These are phyloP conservation scores for Tridacna gigas DNA, from an alignment of 2,888 invertebrate genomes.

Conservation along the genomic window DNA sequence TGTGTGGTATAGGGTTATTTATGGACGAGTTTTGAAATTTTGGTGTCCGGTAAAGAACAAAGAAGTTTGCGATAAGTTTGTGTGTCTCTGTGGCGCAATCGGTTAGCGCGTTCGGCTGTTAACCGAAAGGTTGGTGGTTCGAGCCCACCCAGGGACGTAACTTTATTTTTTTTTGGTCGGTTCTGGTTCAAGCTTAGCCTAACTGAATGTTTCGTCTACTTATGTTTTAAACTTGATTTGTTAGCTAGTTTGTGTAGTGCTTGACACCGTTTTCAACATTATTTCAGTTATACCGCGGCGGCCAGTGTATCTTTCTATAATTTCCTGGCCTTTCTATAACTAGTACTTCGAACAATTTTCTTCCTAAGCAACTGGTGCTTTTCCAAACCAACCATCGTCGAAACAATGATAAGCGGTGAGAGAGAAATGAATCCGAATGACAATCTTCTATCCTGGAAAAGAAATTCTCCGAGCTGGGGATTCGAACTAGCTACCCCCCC, in stretches of 20 bases:
- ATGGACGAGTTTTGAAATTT: too few species aligned
- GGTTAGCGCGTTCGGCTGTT: too few species aligned
- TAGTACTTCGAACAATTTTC: not conserved
- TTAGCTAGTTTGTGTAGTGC: not conserved
- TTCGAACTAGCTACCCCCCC: not conserved
- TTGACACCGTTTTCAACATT: not conserved
- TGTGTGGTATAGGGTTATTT: too few species aligned
- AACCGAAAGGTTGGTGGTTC: too few species aligned
- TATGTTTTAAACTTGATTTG: too few species aligned
- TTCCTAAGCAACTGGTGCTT: not conserved
- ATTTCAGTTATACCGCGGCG: not conserved
- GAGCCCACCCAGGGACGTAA: too few species aligned
- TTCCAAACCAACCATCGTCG: not conserved
- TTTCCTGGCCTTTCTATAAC: not conserved
- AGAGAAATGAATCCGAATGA: not conserved
- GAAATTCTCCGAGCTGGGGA: not conserved
- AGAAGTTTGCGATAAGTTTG: too few species aligned
- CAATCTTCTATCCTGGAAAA: not conserved
- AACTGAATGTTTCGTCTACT: too few species aligned
- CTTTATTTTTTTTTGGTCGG: too few species aligned
- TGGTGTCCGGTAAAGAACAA: too few species aligned
- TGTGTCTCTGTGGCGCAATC: too few species aligned
- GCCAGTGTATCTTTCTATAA: not conserved
- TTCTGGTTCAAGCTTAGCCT: too few species aligned
- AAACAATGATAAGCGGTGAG: not conserved